Evolutionary conservation across 2,888 invertebrate species (phyloP), one percentile per base, ranked within the genome.

Genomic region (Aphodius sticticus): DNA sequence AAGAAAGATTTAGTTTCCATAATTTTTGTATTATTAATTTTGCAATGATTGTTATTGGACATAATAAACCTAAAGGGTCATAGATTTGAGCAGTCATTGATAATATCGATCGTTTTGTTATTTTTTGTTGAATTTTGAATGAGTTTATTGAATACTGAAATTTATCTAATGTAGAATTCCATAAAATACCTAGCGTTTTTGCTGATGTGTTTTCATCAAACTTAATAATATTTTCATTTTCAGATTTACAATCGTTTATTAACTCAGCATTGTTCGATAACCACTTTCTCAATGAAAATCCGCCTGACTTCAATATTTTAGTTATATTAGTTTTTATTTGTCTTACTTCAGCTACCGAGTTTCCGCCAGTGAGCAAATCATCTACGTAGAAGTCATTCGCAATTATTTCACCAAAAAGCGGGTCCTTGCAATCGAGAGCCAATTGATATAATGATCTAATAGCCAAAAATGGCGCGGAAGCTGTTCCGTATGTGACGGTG

Each of bases 31-130:
- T 70, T 74, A 84, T 36, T 16, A 83, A 74, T 81, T 84, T 85
- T 14, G 82, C 83, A 69, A 70, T 79, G 36, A 85, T 81, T 15
- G 77, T 83, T 7, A 77, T 38, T 74, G 83, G 82, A 69, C 81
- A 74, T 37, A 85, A 69, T 36, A 85, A 77, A 9, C 83, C 84
- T 53, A 85, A 76, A 16, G 82, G 84, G 78, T 85, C 85, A 79
- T 82, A 85, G 5, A 84, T 82, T 80, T 82, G 81, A 6, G 80
- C 78, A 38, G 82, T 81, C 16, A 74, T 77, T 5, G 83, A 82
- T 69, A 84, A 69, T 14, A 83, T 81, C n/a, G n/a, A 70, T 14
- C 81, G 78, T 80, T 84, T 77, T 15, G 76, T 77, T 15, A 53
- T 26, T 14, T 15, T 16, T 37, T 69, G 69, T 16, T 74, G 35